Base-by-base conservation (phyloP, 2,888 invertebrate genomes). In the Biston betularia region DNA sequence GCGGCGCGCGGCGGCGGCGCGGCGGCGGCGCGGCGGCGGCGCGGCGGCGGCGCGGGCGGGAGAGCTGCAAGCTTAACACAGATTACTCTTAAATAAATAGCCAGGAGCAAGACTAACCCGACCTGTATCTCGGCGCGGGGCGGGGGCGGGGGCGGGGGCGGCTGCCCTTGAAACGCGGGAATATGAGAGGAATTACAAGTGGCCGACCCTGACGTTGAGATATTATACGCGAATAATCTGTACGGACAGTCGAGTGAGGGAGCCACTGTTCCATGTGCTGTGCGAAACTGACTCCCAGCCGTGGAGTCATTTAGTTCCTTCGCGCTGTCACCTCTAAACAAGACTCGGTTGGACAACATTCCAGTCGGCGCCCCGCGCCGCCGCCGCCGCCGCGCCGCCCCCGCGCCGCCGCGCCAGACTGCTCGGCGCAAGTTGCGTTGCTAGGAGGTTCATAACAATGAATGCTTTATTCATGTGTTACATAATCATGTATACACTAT, bases 181-280 rank as follows among this genome's bases (percentile, higher is more conserved):
- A 48, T 58, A 62, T 58, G 68, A 50, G 66, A 42, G 66, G 66
- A 63, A 63, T 69, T 15, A 14, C 60, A 61, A 69, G 69, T 64
- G 63, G 56, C 58, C 45, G 60, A 50, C 67, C 53, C 62, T 46
- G 65, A 48, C 52, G 52, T 42, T 42, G 53, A 58, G 58, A 58
- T 38, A 58, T 63, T 52, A 57, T 38, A 15, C 8, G n/a, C 15
- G 42, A 33, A 5, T 0, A 50, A 34, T 34, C n/a, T 40, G 12
- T 7, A 6, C 11, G 12, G 12, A n/a, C 54, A 24, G 5, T 33
- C 11, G 8, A 33, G 42, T 6, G 42, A n/a, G 33, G 42, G 54
- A 24, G 42, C 24, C 54, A 54, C 54, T 15, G 8, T n/a, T 10
- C 11, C 10, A 40, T 53, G 15, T 24, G n/a, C 40, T 24, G 10